Evolutionary conservation across 2,797 vertebrate genomes (phyloP), one percentile per base, ranked within the genome.

Genomic region (Uromys caudimaculatus): DNA sequence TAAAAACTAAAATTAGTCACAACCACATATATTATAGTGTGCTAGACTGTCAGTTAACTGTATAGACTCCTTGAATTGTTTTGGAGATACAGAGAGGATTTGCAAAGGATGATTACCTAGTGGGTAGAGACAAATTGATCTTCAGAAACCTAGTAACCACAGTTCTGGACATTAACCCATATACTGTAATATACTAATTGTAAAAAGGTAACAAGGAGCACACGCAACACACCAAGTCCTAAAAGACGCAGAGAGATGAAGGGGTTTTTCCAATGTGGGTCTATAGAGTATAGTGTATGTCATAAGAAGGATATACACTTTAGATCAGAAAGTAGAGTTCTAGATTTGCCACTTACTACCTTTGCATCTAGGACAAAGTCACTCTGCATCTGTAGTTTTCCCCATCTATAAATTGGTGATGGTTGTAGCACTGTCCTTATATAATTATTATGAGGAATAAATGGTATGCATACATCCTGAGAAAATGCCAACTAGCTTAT

Each of bases 301-400:
- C 23, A 10, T 29, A 67, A 50, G 91, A 88, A 50, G 7, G 96
- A 81, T 71, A 82, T 32, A 92, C 47, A 95, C 67, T 78, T 92
- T 93, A 67, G n/a, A 93, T 12, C 32, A 97, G 14, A 44, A 12
- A 13, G 4, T 11, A 29, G 90, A 79, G 88, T 75, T 58, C 21
- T 71, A 85, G 44, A 85, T 71, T 86, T 81, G 24, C 73, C 35
- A 81, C 17, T 89, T 85, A 47, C 62, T 85, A n/a, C 41, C 21
- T 62, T 24, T 93, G 29, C 90, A 60, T 90, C 58, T 85, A 83
- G 13, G 4, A 60, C 29, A 95, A 96, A 95, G 77, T 85, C 12
- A 94, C 12, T 90, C n/a, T 88, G 76, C 21, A 56, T 71, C 82
- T 76, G 90, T 50, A 62, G 11, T 13, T 92, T 76, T 50, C 56